These are phyloP conservation scores for Numenius phaeopus DNA, from an alignment of 2,797 vertebrate species.

Conservation along the genomic window DNA sequence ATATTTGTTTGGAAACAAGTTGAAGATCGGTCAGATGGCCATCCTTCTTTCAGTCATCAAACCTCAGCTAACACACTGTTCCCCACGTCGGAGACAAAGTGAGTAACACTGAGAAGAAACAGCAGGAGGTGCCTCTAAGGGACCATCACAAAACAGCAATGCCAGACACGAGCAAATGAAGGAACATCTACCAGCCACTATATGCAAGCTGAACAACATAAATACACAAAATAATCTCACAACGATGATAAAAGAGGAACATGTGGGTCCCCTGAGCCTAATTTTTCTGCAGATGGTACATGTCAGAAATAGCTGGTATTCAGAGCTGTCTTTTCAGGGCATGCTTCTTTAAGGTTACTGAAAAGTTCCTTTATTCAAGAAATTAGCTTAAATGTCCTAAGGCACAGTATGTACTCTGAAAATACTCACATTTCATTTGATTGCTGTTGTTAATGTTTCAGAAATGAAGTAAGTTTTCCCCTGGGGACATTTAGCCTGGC, in stretches of 20 bases:
- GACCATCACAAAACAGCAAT: neutral
- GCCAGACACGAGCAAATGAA: neutral
- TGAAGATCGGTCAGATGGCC: neutral
- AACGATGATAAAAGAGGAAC: neutral
- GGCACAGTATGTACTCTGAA: slow-evolving; percentile 77
- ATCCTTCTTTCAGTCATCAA: neutral
- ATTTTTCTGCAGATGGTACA: slow-evolving; percentile 61
- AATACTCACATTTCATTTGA: slow-evolving; percentile 79
- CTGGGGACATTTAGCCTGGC: slow-evolving; percentile 55
- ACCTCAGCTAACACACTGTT: neutral
- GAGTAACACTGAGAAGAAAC: neutral
- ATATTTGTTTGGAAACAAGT: neutral
- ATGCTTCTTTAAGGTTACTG: slow-evolving; percentile 73
- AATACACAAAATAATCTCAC: neutral
- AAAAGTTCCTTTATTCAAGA: slow-evolving; percentile 78
- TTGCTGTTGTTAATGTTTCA: slow-evolving; percentile 80
- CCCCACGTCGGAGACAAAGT: neutral
- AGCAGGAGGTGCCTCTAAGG: neutral
- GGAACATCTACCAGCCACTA: neutral
- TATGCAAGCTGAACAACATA: neutral
- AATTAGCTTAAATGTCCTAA: slow-evolving; percentile 75
- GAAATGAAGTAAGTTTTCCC: slow-evolving; percentile 77
- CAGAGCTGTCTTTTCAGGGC: slow-evolving; percentile 66
- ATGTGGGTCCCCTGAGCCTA: slow-evolving; percentile 18
- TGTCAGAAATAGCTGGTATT: slow-evolving; percentile 67